Conservation (phyloP, 2,888 invertebrate species). For the Timandra comae region DNA sequence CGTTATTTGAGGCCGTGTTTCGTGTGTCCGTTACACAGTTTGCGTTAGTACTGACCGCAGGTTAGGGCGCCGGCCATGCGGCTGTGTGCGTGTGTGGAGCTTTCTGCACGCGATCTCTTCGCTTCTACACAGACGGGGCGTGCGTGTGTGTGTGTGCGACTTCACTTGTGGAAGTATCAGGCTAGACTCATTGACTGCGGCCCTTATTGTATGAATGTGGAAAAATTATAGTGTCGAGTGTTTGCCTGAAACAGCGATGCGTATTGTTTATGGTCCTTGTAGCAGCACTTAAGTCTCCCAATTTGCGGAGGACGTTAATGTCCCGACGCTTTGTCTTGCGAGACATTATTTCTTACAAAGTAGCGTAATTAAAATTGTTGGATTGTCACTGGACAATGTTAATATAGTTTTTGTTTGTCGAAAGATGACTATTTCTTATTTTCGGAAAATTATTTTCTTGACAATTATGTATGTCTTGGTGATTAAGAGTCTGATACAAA, state of each 20-base stretch:
- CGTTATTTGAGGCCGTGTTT: constrained; percentile 73
- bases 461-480: not conserved
- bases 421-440: constrained; percentile 10
- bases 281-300: constrained; percentile 66
- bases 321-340: constrained; percentile 54
- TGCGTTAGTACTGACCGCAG: constrained; percentile 76
- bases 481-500: not conserved
- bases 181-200: constrained; percentile 77
- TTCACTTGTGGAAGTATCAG: constrained; percentile 69
- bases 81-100: constrained; percentile 71
- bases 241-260: constrained; percentile 69
- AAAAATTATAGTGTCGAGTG: constrained; percentile 73
- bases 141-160: constrained; percentile 59
- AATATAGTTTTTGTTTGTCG: constrained; percentile 28
- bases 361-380: constrained; percentile 59
- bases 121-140: constrained; percentile 64
- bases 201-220: constrained; percentile 77
- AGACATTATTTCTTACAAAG: constrained; percentile 62
- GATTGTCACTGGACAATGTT: constrained; percentile 31
- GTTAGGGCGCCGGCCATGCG: constrained; percentile 72
- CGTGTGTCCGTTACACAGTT: constrained; percentile 77
- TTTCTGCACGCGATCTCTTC: constrained; percentile 74
- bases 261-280: constrained; percentile 65
- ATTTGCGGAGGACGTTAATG: constrained; percentile 65
- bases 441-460: too few species aligned